Conservation (phyloP, 2,888 invertebrate genomes). For the Nemurella pictetii region DNA sequence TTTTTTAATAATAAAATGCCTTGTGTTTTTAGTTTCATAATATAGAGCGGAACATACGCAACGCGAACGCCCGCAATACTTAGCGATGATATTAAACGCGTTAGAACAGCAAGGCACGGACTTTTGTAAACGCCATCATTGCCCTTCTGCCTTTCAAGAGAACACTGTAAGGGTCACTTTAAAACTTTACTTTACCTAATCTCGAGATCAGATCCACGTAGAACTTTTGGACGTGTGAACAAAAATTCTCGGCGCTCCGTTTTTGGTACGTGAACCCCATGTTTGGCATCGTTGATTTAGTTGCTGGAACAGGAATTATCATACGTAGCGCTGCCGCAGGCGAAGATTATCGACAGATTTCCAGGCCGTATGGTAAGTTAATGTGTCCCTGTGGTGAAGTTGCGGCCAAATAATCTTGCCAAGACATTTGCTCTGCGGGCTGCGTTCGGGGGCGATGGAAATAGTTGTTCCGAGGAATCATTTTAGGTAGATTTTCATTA, state of each 20-base stretch:
- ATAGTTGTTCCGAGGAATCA: no score
- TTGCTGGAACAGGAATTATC: not conserved
- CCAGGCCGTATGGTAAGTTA: not conserved
- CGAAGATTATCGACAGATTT: not conserved
- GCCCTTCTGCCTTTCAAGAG: not conserved
- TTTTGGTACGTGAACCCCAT: not conserved
- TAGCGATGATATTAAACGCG: constrained; percentile 14
- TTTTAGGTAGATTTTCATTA: no score
- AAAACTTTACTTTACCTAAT: not conserved
- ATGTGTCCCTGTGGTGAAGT: not conserved
- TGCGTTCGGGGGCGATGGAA: no score
- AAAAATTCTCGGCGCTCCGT: not conserved
- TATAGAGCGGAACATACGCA: not conserved
- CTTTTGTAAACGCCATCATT: not conserved
- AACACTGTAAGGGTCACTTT: not conserved
- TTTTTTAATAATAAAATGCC: constrained; percentile 27
- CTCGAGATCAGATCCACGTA: not conserved
- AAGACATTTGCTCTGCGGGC: not conserved
- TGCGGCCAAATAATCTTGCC: not conserved
- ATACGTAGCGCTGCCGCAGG: not conserved
- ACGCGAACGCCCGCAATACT: not conserved
- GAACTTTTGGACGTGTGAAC: not conserved
- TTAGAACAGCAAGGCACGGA: not conserved
- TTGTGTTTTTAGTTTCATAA: constrained; percentile 10
- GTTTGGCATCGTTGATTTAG: not conserved